These are phyloP conservation scores for Myripristis jacobus DNA, from an alignment of 2,797 vertebrate species.

Conservation along the genomic window DNA sequence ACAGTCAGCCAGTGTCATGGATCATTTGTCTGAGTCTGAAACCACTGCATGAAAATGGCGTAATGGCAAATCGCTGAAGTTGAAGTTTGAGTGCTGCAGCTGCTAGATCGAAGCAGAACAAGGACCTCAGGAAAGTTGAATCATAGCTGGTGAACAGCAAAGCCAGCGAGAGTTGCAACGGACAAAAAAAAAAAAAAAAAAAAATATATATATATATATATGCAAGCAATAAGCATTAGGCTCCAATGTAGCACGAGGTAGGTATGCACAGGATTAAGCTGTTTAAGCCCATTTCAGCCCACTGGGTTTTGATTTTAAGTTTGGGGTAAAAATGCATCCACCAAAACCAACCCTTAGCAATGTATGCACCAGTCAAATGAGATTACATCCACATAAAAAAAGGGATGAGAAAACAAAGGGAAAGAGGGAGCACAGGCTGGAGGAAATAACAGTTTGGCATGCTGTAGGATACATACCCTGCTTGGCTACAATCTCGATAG, in stretches of 20 bases:
- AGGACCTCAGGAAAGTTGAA: constrained; percentile 18
- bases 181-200: constrained; percentile 62
- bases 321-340: constrained; percentile 67
- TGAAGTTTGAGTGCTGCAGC: neutral
- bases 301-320: constrained; percentile 6
- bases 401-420: constrained; percentile 62
- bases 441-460: constrained; percentile 77
- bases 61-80: constrained; percentile 7
- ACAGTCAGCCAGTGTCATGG: neutral
- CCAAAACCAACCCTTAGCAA: constrained; percentile 65
- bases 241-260: constrained; percentile 2
- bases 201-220: no score
- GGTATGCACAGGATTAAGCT: neutral
- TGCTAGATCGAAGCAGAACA: constrained; percentile 4
- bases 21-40: constrained; percentile 25
- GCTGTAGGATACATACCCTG: constrained; percentile 95
- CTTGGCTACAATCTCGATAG: constrained; percentile 97
- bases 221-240: constrained; percentile 61
- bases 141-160: constrained; percentile 51
- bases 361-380: constrained; percentile 54
- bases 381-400: constrained; percentile 59
- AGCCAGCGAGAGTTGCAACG: constrained; percentile 62
- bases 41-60: constrained; percentile 21
- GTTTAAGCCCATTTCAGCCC: constrained; percentile 34
- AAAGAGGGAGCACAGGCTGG: constrained; percentile 70